Percentiles rank a stretch among this genome's conserved stretches.
Conservation (phyloP, 2,888 invertebrate species). For the Formica aserva region DNA sequence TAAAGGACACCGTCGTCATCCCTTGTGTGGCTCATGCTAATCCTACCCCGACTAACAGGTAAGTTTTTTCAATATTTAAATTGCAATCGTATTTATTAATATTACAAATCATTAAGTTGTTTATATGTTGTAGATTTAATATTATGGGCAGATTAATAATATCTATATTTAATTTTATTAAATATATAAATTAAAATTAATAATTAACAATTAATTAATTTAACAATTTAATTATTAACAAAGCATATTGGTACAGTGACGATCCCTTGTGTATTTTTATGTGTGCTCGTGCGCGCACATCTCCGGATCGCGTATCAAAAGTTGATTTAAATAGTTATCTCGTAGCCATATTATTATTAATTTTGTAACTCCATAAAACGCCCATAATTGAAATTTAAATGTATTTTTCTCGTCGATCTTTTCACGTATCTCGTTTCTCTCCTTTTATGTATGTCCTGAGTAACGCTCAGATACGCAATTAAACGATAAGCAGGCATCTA, state of each 20-base stretch:
- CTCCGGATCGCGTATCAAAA: not conserved
- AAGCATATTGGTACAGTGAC: not conserved
- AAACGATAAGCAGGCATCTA: slow-evolving; percentile 65
- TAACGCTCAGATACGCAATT: slow-evolving; percentile 57
- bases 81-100: not conserved
- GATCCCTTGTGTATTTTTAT: not conserved
- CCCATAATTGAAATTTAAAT: slow-evolving; percentile 49
- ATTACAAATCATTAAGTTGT: not conserved
- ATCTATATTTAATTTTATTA: not conserved
- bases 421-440: not conserved
- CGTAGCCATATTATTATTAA: not conserved
- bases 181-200: not conserved
- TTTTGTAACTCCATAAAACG: slow-evolving; percentile 8
- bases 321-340: not conserved
- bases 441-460: not conserved
- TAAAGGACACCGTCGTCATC: slow-evolving; percentile 87
- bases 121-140: not conserved
- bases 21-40: slow-evolving; percentile 89
- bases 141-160: not conserved
- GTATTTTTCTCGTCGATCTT: slow-evolving; percentile 31
- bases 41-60: slow-evolving; percentile 88
- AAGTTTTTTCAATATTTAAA: slow-evolving; percentile 70
- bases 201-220: slow-evolving; percentile 26
- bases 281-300: not conserved
- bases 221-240: slow-evolving; percentile 34